A percentile compares a stretch with the other conserved stretches of the same genome.
These are phyloP conservation scores for Odontamblyopus rebecca DNA, from an alignment of 2,797 vertebrate genomes.

Conservation along the genomic window DNA sequence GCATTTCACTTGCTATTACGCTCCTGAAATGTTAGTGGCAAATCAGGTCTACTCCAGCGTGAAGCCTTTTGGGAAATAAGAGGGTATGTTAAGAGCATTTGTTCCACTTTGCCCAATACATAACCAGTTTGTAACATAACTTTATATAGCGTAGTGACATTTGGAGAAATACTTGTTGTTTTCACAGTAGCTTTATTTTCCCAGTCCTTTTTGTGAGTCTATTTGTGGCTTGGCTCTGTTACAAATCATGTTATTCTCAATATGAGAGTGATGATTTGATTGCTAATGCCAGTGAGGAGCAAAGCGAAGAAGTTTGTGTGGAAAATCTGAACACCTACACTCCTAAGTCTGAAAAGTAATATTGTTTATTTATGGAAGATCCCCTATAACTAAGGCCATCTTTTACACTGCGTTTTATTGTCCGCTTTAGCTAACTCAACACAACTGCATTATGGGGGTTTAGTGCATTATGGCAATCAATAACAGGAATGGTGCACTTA, in stretches of 20 bases:
- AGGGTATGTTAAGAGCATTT: conserved; percentile 38
- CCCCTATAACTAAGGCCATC: conserved; percentile 5
- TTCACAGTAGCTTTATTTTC: conserved; percentile 40
- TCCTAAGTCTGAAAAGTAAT: conserved; percentile 1
- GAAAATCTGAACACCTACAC: conserved; percentile 18
- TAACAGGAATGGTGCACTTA: conserved; percentile 53
- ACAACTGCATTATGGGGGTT: conserved; percentile 45
- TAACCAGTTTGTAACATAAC: conserved; percentile 35
- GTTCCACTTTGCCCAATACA: conserved; percentile 41
- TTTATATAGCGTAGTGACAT: conserved; percentile 17
- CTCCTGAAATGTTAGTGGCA: conserved; percentile 23
- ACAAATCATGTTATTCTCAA: conserved; percentile 41
- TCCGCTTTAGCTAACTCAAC: conserved; percentile 36
- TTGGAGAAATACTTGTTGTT: conserved; percentile 44
- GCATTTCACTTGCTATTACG: conserved; percentile 4
- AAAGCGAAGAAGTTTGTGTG: conserved; percentile 4
- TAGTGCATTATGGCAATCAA: conserved; percentile 64
- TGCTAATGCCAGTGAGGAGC: conserved; percentile 15
- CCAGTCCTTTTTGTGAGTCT: conserved; percentile 34
- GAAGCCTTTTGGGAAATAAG: conserved; percentile 37
- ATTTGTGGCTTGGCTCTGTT: conserved; percentile 34
- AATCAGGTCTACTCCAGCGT: conserved; percentile 22
- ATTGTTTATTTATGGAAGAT: conserved; percentile 12
- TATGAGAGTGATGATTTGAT: conserved; percentile 29
- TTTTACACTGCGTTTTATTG: conserved; percentile 37